Base-by-base conservation (phyloP, 2,113 vertebrate genomes). In the Rostratula benghalensis region DNA sequence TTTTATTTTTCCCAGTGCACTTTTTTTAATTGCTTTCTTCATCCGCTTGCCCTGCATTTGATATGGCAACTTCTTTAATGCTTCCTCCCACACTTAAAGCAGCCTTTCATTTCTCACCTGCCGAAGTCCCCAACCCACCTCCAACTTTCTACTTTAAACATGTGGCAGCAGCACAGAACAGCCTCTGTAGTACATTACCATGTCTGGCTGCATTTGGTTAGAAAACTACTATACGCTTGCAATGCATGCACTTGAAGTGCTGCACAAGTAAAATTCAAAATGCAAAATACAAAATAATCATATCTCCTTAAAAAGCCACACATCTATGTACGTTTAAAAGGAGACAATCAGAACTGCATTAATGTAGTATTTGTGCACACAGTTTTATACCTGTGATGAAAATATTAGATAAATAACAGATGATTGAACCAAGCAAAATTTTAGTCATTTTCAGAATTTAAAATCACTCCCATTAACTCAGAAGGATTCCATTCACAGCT, bases 161-260 rank as follows among this genome's bases (percentile, higher is more conserved):
- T 5, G 3, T 4, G 50, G 54, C 41, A 35, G 12, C 53, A 48
- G 28, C 53, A 54, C 28, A 16, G 18, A 28, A 30, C 53, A 19
- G 15, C 25, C 90, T 76, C 45, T 69, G 39, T 28, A 37, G 9
- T 35, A 7, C 6, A 2, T 39, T 53, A 27, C 35, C 31, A 25
- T 65, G n/a, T 27, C 67, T 87, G 74, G 61, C 9, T 51, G 21
- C 0, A 0, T 75, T 83, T 76, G 15, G 11, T 33, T 75, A 74
- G 25, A 53, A 94, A 89, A 50, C n/a, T 41, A 10, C 35, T 33
- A 3, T 3, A 0, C 76, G 21, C 53, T 87, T 59, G 14, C 28
- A 79, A 28, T 12, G 16, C 1, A 0, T 17, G n/a, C 3, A 5
- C 22, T 50, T 9, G 0, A n/a, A 6, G 4, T 45, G n/a, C 56